Conservation (phyloP, 2,888 invertebrate genomes). For the Spisula subtruncata region DNA sequence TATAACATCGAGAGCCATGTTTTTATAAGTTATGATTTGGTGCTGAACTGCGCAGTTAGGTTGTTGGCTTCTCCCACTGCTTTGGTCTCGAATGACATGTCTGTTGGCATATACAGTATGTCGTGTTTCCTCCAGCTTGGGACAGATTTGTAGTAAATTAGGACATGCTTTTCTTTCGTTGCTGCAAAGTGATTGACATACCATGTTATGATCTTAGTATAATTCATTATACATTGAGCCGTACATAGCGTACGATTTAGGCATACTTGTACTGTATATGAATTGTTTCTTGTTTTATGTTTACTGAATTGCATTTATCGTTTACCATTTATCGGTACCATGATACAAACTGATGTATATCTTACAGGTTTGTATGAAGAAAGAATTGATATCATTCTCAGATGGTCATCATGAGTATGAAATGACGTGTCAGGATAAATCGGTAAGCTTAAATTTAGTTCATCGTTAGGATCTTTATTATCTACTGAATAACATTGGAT, state of each 20-base stretch:
- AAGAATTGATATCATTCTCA: conserved; percentile 52
- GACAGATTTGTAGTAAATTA: no score
- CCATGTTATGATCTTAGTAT: no score
- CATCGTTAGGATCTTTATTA: neutral
- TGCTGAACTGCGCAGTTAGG: no score
- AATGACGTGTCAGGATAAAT: conserved; percentile 53
- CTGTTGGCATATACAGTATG: no score
- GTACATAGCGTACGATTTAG: neutral
- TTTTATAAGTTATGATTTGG: no score
- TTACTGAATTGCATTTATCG: neutral
- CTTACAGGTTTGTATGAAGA: conserved; percentile 59
- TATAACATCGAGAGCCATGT: neutral
- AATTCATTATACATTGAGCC: neutral
- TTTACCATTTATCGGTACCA: neutral
- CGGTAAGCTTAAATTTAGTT: conserved; percentile 33
- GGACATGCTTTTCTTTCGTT: no score
- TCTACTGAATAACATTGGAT: neutral
- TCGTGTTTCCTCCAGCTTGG: no score
- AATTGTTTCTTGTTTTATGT: neutral
- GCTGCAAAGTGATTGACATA: no score
- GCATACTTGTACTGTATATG: neutral
- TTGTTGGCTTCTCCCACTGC: neutral
- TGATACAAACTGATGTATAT: neutral
- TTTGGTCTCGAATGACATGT: neutral
- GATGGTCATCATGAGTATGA: conserved; percentile 65